Conservation (phyloP, 2,888 invertebrate genomes). For the Elgonia sp. region DNA sequence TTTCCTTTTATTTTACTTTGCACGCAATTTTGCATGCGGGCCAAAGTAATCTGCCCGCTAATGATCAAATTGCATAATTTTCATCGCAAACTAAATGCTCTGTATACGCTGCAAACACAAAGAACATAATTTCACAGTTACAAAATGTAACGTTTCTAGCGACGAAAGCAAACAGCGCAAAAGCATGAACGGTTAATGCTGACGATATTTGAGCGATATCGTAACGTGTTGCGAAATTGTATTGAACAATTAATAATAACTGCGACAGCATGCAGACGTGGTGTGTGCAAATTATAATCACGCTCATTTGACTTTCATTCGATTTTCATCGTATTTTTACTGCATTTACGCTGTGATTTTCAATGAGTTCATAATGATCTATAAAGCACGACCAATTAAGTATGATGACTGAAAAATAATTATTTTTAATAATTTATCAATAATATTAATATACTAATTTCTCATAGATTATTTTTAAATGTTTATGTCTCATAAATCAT, state of each 20-base stretch:
- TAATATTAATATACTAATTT: no score
- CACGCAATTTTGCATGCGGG: conserved; percentile 24
- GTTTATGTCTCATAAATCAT: no score
- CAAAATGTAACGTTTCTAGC: conserved; percentile 50
- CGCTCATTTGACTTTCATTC: not conserved
- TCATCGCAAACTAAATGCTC: conserved; percentile 49
- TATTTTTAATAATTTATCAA: no score
- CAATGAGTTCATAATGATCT: no score
- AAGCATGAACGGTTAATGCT: conserved; percentile 33
- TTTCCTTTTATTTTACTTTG: not conserved
- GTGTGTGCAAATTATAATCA: conserved; percentile 3
- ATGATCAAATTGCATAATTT: conserved; percentile 59
- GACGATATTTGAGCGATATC: conserved; percentile 45
- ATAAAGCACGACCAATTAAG: no score
- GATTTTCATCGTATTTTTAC: conserved; percentile 8
- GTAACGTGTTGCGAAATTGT: conserved; percentile 42
- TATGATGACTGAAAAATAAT: no score
- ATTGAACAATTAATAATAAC: conserved; percentile 60
- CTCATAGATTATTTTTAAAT: no score
- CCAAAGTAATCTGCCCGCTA: conserved; percentile 52
- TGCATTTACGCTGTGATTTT: no score
- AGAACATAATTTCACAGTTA: conserved; percentile 62
- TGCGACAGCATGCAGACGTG: conserved; percentile 14
- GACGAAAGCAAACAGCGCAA: conserved; percentile 48
- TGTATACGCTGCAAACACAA: conserved; percentile 61